A percentile compares a stretch with the other conserved stretches of the same genome.
These are phyloP conservation scores for Strix uralensis DNA, from an alignment of 2,113 vertebrate species.

Conservation along the genomic window DNA sequence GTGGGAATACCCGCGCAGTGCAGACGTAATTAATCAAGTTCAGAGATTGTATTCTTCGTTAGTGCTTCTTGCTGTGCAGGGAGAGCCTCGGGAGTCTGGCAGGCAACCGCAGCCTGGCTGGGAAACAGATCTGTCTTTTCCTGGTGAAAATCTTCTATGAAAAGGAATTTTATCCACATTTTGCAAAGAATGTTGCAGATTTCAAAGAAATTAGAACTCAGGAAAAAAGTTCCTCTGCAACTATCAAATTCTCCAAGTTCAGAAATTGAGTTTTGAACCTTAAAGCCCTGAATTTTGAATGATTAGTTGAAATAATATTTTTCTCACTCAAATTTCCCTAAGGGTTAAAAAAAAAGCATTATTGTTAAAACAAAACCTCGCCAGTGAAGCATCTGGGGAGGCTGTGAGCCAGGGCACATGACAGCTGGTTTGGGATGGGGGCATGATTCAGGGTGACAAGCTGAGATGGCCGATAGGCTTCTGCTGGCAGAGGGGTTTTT, in stretches of 20 bases:
- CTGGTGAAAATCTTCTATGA: background rate
- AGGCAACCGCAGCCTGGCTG: background rate
- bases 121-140: background rate
- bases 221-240: background rate
- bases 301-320: background rate
- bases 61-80: fast-evolving
- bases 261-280: background rate
- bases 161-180: background rate
- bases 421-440: background rate
- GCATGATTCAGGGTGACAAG: background rate
- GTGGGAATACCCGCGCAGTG: background rate
- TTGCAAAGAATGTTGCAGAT: background rate
- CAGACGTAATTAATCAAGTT: slow-evolving; percentile 7
- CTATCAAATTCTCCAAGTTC: background rate
- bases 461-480: background rate
- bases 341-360: background rate
- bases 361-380: background rate
- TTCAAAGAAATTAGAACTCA: background rate
- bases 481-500: background rate
- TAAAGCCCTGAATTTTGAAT: background rate
- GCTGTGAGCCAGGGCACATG: fast-evolving
- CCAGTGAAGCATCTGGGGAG: background rate
- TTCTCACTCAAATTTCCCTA: background rate
- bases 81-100: background rate
- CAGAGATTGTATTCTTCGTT: background rate